Conservation (phyloP, 2,888 invertebrate genomes). For the Lapara coniferarum region DNA sequence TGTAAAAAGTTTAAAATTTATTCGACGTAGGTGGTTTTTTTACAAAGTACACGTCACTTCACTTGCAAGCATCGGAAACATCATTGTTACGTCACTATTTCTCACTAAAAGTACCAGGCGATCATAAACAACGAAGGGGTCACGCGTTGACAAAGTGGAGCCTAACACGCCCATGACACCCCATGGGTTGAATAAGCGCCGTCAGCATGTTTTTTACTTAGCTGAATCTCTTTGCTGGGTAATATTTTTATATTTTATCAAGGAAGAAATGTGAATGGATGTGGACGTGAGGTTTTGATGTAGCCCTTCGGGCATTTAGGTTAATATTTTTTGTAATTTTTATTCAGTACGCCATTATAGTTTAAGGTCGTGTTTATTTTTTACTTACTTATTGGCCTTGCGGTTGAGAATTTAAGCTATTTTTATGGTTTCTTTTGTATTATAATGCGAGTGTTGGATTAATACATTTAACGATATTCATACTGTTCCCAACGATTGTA, state of each 20-base stretch:
- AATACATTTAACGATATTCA: too few species aligned
- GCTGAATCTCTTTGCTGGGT: conserved; percentile 13
- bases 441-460: too few species aligned
- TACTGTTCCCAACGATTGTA: too few species aligned
- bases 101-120: conserved; percentile 53
- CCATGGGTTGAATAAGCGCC: conserved; percentile 8
- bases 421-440: too few species aligned
- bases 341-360: neutral
- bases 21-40: too few species aligned
- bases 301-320: neutral
- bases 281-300: conserved; percentile 6
- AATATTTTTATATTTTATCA: conserved; percentile 23
- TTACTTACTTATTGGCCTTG: neutral
- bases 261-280: conserved; percentile 10
- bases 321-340: neutral
- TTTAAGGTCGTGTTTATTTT: neutral
- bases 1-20: too few species aligned
- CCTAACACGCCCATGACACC: conserved; percentile 32
- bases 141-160: conserved; percentile 43
- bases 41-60: too few species aligned
- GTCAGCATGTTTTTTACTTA: conserved; percentile 19
- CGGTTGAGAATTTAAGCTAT: neutral
- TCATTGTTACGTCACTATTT: conserved; percentile 54
- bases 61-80: too few species aligned
- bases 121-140: conserved; percentile 47